These are phyloP conservation scores for Thalpophila matura DNA, from an alignment of 2,888 invertebrate genomes.

Conservation along the genomic window DNA sequence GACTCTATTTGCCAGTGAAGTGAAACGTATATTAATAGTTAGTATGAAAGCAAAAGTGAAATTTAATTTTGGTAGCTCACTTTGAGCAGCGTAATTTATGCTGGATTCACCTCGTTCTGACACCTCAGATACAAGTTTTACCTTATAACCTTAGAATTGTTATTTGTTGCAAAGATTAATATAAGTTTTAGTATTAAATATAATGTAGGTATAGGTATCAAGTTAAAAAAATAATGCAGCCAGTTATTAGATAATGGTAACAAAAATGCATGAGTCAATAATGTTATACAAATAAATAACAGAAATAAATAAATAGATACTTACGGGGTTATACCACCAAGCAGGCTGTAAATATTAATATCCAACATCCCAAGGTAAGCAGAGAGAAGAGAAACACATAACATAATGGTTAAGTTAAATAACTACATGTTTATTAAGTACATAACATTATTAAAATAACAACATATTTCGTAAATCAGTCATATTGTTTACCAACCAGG, in stretches of 20 bases:
- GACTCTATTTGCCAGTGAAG: no score
- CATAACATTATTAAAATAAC: conserved; percentile 51
- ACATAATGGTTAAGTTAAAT: conserved; percentile 54
- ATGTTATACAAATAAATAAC: not conserved
- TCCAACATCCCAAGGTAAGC: conserved; percentile 80
- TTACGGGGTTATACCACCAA: conserved; percentile 98
- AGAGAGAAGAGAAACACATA: conserved; percentile 64
- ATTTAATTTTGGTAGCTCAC: no score
- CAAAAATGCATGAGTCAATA: not conserved
- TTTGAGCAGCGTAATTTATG: no score
- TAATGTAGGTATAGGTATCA: not conserved
- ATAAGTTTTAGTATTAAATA: not conserved
- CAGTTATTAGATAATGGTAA: not conserved
- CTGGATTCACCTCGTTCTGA: no score
- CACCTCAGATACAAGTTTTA: no score
- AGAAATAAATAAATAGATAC: conserved; percentile 82
- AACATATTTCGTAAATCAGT: conserved; percentile 46
- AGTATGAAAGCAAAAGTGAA: no score
- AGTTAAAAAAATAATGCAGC: not conserved
- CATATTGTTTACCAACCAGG: conserved; percentile 44
- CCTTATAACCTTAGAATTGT: no score
- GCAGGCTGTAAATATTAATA: conserved; percentile 92
- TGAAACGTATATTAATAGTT: no score
- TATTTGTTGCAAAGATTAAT: not conserved
- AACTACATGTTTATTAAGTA: conserved; percentile 58